These are phyloP conservation scores for Alexandromys fortis DNA, from an alignment of 2,113 vertebrate species.

Conservation along the genomic window DNA sequence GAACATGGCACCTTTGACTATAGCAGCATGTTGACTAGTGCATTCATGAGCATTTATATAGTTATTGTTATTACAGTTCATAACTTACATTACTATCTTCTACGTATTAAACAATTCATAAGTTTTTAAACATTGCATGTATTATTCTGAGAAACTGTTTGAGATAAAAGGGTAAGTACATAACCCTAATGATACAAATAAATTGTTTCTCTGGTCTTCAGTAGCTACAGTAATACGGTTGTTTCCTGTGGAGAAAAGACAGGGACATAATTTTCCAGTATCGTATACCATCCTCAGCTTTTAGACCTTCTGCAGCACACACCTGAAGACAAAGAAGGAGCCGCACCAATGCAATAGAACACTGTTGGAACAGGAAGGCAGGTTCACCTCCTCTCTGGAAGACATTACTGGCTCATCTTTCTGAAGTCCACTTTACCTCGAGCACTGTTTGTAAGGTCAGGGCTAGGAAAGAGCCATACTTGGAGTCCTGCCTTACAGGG, in stretches of 20 bases:
- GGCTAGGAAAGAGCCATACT: background rate
- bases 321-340: background rate
- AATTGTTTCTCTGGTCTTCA: conserved; percentile 3
- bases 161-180: background rate
- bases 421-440: background rate
- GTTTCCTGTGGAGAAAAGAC: background rate
- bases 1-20: background rate
- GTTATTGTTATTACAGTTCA: background rate
- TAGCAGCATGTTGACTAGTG: background rate
- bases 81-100: background rate
- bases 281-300: background rate
- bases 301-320: background rate
- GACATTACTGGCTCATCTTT: background rate
- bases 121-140: background rate
- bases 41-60: background rate
- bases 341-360: background rate
- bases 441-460: background rate
- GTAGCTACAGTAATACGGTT: background rate
- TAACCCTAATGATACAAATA: conserved; percentile 30
- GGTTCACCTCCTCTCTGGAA: conserved; percentile 2
- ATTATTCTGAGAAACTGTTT: conserved; percentile 43
- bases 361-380: background rate
- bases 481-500: background rate
- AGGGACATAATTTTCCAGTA: background rate
- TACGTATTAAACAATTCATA: conserved; percentile 16